Conservation (phyloP, 30 jellyfish, hydroid and myxozoan genomes). For the Aurelia aurita region DNA sequence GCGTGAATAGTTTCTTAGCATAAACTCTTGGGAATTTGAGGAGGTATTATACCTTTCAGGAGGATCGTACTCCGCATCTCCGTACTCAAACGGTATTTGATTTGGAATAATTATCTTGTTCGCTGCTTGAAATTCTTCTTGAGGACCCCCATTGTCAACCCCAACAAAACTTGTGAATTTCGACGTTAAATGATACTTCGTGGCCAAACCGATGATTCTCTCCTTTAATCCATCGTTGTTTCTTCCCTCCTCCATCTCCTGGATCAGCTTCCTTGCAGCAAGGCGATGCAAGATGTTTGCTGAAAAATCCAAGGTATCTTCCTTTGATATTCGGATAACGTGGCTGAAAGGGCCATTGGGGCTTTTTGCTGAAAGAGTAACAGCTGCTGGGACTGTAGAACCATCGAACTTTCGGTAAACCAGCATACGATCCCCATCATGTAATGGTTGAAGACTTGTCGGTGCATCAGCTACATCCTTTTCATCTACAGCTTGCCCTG, state of each 20-base stretch:
- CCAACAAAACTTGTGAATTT: constrained; percentile 4
- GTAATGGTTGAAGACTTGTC: background rate
- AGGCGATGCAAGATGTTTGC: background rate
- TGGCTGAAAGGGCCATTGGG: background rate
- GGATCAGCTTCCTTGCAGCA: background rate
- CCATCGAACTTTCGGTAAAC: background rate
- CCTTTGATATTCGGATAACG: background rate
- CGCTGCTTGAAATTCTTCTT: background rate
- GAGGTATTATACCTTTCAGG: too few species aligned
- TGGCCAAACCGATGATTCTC: background rate
- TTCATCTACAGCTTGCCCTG: background rate
- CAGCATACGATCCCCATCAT: background rate
- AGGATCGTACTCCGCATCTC: too few species aligned
- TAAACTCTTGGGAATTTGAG: too few species aligned
- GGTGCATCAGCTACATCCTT: background rate
- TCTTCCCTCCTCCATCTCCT: background rate
- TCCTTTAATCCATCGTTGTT: background rate
- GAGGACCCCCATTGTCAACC: background rate
- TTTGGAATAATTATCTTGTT: background rate
- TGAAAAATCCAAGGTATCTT: background rate
- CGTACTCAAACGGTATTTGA: background rate
- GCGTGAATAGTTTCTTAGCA: too few species aligned
- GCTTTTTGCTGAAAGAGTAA: background rate
- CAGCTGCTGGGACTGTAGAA: background rate
- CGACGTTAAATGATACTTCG: background rate